Conservation (phyloP, 23 tunicate species). For the Halocynthia roretzi region DNA sequence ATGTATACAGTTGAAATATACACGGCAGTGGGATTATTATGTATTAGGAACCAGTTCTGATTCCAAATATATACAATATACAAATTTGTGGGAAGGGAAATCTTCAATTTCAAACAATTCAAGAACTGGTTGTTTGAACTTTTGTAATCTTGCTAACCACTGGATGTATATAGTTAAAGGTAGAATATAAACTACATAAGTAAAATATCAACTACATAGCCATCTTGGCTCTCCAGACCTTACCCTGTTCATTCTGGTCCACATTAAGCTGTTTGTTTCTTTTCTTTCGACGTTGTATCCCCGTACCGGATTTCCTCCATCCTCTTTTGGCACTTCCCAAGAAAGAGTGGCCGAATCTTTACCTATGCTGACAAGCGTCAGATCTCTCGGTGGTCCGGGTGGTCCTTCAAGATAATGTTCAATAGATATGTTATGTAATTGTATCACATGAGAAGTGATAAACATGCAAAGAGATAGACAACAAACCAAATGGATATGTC, state of each 20-base stretch:
- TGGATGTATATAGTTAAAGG: too few species aligned
- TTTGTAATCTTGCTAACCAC: too few species aligned
- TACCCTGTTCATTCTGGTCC: slow-evolving; percentile 43
- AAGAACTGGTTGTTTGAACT: too few species aligned
- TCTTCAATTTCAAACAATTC: too few species aligned
- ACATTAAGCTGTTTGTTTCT: slow-evolving; percentile 76
- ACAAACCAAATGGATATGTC: slow-evolving; percentile 49
- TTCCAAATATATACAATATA: too few species aligned
- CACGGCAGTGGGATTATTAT: too few species aligned
- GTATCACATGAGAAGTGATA: neutral
- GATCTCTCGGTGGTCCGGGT: slow-evolving; percentile 46
- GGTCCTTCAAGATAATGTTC: too few species aligned
- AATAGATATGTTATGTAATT: too few species aligned
- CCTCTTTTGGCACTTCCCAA: slow-evolving; percentile 72
- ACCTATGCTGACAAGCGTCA: slow-evolving; percentile 46
- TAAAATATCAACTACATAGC: neutral
- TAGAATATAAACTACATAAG: too few species aligned
- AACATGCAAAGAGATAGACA: neutral
- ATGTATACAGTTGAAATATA: too few species aligned
- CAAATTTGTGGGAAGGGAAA: too few species aligned
- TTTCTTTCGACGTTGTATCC: slow-evolving; percentile 90
- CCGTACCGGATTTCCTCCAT: slow-evolving; percentile 79
- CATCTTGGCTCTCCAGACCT: neutral
- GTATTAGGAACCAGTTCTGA: too few species aligned
- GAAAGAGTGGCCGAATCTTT: slow-evolving; percentile 62